phyloP scores from a whole-genome alignment of 2,113 vertebrate genomes.

The Otolemur garnettii region DNA sequence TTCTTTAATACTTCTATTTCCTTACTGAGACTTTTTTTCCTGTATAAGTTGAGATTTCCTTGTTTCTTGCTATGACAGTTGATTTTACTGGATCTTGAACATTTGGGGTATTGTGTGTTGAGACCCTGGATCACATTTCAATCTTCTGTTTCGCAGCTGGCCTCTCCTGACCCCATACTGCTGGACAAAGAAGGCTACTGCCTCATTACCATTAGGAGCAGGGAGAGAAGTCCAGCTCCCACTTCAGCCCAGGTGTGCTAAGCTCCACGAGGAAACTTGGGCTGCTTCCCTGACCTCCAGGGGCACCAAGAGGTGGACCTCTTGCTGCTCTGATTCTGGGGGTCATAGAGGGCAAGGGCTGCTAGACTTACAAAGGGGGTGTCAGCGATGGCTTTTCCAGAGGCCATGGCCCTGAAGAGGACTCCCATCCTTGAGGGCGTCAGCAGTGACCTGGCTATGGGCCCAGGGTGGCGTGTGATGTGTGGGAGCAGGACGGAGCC shows the following conservation, averaged over 20 bases:
- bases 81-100: not conserved
- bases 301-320: not conserved
- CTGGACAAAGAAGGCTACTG: not conserved
- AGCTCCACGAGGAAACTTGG: not conserved
- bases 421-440: not conserved
- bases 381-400: not conserved
- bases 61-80: not conserved
- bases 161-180: not conserved
- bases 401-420: not conserved
- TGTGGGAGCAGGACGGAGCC: not conserved
- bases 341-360: not conserved
- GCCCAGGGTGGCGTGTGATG: not conserved
- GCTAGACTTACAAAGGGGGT: not conserved
- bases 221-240: not conserved
- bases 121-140: not conserved
- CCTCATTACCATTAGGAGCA: accelerated
- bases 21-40: not conserved
- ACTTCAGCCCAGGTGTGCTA: not conserved
- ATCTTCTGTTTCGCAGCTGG: not conserved
- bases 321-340: not conserved
- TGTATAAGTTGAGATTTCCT: not conserved
- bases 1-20: not conserved
- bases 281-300: not conserved
- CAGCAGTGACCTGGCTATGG: not conserved
- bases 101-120: not conserved